Percentiles rank a stretch among this genome's conserved stretches.
phyloP scores from a whole-genome alignment of 2,888 invertebrate genomes.

The Isotomurus palustris region DNA sequence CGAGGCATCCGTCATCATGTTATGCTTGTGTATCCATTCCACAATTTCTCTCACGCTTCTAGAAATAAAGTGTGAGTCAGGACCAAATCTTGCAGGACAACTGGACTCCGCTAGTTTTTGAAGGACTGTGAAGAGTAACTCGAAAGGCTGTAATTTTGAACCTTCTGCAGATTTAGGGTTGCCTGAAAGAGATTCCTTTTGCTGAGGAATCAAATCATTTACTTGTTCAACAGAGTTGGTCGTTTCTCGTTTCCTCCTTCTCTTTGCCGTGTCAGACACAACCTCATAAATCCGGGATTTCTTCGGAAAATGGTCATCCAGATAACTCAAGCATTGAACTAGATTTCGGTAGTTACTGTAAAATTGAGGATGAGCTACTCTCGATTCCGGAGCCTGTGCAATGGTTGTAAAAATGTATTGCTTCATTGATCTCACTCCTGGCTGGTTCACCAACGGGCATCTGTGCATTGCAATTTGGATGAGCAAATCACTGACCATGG shows the following conservation, averaged over 20 bases:
- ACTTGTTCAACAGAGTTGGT: background rate
- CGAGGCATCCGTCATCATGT: background rate
- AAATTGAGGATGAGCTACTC: constrained; percentile 1
- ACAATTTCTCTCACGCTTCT: constrained; percentile 4
- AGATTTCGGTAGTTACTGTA: constrained; percentile 4
- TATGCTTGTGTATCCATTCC: background rate
- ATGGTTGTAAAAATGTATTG: background rate
- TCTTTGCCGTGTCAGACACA: too few species aligned
- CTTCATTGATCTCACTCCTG: constrained; percentile 2
- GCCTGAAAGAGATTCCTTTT: too few species aligned
- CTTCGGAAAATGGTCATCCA: background rate
- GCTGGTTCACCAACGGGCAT: constrained; percentile 2
- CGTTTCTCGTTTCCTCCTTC: background rate
- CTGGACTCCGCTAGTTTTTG: background rate
- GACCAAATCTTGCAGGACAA: background rate
- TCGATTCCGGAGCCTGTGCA: background rate
- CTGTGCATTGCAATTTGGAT: constrained; percentile 3
- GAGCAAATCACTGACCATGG: constrained; percentile 6
- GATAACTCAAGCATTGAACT: constrained; percentile 6
- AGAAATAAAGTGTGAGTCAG: background rate
- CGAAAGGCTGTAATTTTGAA: background rate
- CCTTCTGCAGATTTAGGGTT: background rate
- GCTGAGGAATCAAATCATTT: background rate
- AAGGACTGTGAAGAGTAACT: background rate
- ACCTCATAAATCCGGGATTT: too few species aligned